Percentiles rank a stretch among this genome's conserved stretches.
Conservation (phyloP, 2,888 invertebrate genomes). For the Rhodophaea formosa region DNA sequence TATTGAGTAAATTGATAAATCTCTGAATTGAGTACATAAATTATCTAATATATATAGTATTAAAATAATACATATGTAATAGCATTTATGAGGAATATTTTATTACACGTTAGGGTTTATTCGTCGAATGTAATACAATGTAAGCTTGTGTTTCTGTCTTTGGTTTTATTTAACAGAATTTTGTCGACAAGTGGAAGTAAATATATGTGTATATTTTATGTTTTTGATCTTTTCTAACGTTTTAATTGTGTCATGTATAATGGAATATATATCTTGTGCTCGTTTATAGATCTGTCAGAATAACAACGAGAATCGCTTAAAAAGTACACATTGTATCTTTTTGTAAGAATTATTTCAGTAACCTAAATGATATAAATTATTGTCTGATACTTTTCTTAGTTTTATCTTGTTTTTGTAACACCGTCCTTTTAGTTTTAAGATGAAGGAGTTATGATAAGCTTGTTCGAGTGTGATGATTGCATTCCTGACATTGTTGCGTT, state of each 20-base stretch:
- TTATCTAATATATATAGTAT: neutral
- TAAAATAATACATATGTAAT: neutral
- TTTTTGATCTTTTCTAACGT: no score
- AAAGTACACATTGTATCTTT: neutral
- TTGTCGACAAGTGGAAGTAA: no score
- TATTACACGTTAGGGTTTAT: neutral
- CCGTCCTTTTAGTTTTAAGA: constrained; percentile 62
- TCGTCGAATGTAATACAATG: neutral
- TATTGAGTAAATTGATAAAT: neutral
- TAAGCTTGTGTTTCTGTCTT: neutral
- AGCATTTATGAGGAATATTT: neutral
- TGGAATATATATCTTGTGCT: neutral
- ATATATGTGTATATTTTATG: no score
- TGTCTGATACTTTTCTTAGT: no score
- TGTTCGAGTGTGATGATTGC: constrained; percentile 19
- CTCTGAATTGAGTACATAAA: neutral
- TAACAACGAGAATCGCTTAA: neutral
- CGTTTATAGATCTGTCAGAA: neutral
- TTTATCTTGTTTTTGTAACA: constrained; percentile 46
- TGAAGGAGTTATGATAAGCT: constrained; percentile 18
- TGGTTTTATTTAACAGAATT: no score
- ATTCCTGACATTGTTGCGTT: constrained; percentile 18
- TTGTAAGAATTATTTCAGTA: neutral
- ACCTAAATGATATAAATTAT: no score
- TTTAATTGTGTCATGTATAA: neutral